phyloP scores from a whole-genome alignment of 2,888 invertebrate species.

The Chalcis sispes region DNA sequence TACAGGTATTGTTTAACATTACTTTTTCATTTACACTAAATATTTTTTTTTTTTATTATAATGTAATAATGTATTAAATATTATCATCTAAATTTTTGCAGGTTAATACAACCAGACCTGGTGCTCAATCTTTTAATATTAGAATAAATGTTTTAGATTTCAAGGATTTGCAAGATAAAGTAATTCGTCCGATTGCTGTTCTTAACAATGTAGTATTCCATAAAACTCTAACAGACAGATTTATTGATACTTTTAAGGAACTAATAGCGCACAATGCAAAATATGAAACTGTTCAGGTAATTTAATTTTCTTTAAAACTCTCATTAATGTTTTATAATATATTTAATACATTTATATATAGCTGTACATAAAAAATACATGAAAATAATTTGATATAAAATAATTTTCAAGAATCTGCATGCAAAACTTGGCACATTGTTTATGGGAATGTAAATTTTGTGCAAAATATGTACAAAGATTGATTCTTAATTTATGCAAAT shows the following conservation, averaged over 20 bases:
- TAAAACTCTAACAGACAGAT: constrained; percentile 88
- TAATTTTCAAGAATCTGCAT: no score
- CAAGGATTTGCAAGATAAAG: constrained; percentile 85
- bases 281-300: constrained; percentile 79
- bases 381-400: no score
- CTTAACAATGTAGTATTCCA: constrained; percentile 84
- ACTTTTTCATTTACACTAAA: constrained; percentile 1
- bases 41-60: background rate
- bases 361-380: no score
- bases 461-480: no score
- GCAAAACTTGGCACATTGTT: no score
- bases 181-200: constrained; percentile 83
- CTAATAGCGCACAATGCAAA: constrained; percentile 84
- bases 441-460: no score
- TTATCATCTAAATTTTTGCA: no score
- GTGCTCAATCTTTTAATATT: constrained; percentile 81
- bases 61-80: background rate
- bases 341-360: no score
- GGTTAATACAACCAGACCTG: constrained; percentile 82
- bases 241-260: constrained; percentile 89
- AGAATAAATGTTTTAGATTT: constrained; percentile 88
- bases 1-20: constrained; percentile 77
- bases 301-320: constrained; percentile 12
- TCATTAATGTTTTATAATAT: no score
- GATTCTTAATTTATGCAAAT: no score